These are phyloP conservation scores for Dryocosmus kuriphilus DNA, from an alignment of 2,888 invertebrate species.

Conservation along the genomic window DNA sequence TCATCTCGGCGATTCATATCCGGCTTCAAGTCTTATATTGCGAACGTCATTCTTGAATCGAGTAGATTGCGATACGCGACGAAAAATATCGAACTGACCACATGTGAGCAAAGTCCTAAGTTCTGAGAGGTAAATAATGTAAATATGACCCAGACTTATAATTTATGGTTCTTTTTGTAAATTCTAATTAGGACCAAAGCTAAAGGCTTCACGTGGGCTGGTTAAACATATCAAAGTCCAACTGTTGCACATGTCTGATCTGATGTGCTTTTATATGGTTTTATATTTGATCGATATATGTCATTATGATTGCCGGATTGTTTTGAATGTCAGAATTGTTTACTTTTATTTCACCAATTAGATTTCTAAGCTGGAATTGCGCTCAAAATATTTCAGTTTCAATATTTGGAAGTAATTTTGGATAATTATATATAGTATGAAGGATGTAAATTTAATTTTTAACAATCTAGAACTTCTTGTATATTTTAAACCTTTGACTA, in stretches of 20 bases:
- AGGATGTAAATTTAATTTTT: too few relatives aligned
- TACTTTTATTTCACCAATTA: neutral
- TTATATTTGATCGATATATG: neutral
- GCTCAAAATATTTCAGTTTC: too few relatives aligned
- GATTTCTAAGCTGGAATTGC: too few relatives aligned
- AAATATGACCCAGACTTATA: constrained; percentile 23
- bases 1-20: constrained; percentile 16
- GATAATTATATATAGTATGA: too few relatives aligned
- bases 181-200: constrained; percentile 8
- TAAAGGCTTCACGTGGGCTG: neutral
- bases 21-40: neutral
- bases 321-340: neutral
- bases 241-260: neutral
- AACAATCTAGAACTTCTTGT: too few relatives aligned
- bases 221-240: constrained; percentile 20
- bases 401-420: too few relatives aligned
- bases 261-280: too few relatives aligned
- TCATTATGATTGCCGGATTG: neutral
- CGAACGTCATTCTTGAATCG: neutral
- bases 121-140: constrained; percentile 31
- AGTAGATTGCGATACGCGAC: constrained; percentile 3
- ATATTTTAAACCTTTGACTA: too few relatives aligned
- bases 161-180: constrained; percentile 12
- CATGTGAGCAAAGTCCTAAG: constrained; percentile 8
- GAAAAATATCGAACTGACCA: constrained; percentile 15